phyloP scores from a whole-genome alignment of 2,888 invertebrate species.

The Caenorhabditis angaria region DNA sequence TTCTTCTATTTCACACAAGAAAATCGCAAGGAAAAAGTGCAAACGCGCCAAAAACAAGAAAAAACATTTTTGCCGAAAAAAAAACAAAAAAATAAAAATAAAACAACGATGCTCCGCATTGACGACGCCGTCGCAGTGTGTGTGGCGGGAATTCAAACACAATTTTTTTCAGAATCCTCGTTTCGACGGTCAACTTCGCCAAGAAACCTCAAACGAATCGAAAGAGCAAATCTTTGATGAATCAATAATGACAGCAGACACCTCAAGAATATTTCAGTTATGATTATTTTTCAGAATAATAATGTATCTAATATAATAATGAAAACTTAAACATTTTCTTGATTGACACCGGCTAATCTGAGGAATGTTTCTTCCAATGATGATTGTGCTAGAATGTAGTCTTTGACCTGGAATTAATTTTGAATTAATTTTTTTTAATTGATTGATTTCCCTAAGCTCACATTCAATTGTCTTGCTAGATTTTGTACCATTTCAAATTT shows the following conservation, averaged over 20 bases:
- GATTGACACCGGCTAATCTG: slow-evolving; percentile 40
- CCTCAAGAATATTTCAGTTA: neutral
- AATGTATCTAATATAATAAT: neutral
- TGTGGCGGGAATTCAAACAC: neutral
- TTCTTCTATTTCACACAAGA: neutral
- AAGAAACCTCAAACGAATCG: slow-evolving; percentile 11
- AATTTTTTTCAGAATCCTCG: slow-evolving; percentile 14
- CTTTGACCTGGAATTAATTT: slow-evolving; percentile 41
- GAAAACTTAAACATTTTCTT: slow-evolving; percentile 12
- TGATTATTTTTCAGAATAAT: neutral
- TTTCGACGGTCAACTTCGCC: slow-evolving; percentile 32
- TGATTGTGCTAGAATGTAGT: slow-evolving; percentile 68
- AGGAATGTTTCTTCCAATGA: slow-evolving; percentile 69
- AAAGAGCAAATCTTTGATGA: slow-evolving; percentile 35
- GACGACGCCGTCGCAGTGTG: neutral
- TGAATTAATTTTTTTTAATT: slow-evolving; percentile 39
- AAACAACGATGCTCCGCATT: neutral
- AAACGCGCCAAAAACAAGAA: no score
- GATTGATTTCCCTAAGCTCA: slow-evolving; percentile 10
- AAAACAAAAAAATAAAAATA: neutral
- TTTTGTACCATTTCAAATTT: slow-evolving; percentile 57
- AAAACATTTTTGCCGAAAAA: neutral
- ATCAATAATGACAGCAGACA: slow-evolving; percentile 34
- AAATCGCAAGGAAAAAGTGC: neutral
- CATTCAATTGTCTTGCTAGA: slow-evolving; percentile 42